Evolutionary conservation across 2,888 invertebrate species (phyloP).

Genomic region (Cephonodes hylas): DNA sequence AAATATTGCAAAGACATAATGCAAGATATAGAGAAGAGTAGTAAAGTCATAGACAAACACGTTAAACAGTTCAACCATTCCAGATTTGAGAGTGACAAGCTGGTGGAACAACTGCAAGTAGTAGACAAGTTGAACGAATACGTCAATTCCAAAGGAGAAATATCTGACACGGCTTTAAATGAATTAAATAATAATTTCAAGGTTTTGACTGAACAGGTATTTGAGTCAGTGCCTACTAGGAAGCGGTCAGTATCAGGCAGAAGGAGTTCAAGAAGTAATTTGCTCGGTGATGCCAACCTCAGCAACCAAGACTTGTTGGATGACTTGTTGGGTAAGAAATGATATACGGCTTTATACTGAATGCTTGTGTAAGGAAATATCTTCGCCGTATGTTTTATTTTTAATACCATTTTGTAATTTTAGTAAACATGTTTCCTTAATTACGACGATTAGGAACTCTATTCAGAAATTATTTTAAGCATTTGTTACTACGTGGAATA

Average conservation of each 20-base stretch:
- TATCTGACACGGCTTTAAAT: constrained; percentile 53
- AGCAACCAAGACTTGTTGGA: constrained; percentile 69
- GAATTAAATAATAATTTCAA: constrained; percentile 73
- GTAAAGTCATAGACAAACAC: constrained; percentile 74
- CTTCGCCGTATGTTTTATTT: neutral
- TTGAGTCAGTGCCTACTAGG: constrained; percentile 44
- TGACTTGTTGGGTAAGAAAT: constrained; percentile 71
- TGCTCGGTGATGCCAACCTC: constrained; percentile 63
- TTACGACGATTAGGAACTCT: neutral
- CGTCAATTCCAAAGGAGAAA: constrained; percentile 56
- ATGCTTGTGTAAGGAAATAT: neutral
- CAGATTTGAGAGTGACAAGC: constrained; percentile 69
- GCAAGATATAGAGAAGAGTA: constrained; percentile 69
- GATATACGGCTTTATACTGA: constrained; percentile 41
- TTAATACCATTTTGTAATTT: neutral
- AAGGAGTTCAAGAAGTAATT: constrained; percentile 44
- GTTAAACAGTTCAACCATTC: constrained; percentile 70
- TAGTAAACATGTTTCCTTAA: neutral
- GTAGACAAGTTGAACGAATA: constrained; percentile 76
- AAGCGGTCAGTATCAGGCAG: constrained; percentile 62
- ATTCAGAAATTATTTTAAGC: too few species aligned
- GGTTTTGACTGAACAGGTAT: constrained; percentile 60
- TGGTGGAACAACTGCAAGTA: constrained; percentile 73
- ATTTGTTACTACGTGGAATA: too few species aligned
- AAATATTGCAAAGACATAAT: constrained; percentile 73